Conservation (phyloP, 2,888 invertebrate species). For the Xestia sexstrigata region DNA sequence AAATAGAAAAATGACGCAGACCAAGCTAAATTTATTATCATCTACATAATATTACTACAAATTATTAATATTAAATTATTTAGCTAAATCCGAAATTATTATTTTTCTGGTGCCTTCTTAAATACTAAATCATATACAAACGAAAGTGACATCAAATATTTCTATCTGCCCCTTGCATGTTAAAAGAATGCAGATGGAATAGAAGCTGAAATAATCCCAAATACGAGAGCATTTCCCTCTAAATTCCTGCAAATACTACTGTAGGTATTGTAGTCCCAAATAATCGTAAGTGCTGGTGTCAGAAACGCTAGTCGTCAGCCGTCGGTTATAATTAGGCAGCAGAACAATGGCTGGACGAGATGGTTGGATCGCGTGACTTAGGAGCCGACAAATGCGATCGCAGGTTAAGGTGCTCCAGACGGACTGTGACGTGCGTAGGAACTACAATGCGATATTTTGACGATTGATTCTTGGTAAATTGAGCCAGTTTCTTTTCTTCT, state of each 20-base stretch:
- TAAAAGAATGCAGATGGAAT: neutral
- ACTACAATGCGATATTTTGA: neutral
- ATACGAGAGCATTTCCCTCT: neutral
- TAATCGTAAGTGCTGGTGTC: conserved; percentile 64
- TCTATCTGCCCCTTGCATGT: neutral
- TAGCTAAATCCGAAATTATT: conserved; percentile 22
- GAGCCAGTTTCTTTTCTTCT: neutral
- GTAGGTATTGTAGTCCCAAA: conserved; percentile 14
- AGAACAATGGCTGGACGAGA: conserved; percentile 71
- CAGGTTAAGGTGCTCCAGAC: conserved; percentile 39
- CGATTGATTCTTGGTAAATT: neutral
- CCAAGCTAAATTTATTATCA: conserved; percentile 12
- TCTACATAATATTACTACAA: conserved; percentile 6
- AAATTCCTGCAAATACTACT: neutral
- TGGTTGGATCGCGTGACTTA: conserved; percentile 77
- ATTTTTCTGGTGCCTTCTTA: neutral
- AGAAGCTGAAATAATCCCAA: neutral
- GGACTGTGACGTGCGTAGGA: neutral
- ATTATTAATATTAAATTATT: no score
- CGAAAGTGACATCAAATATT: neutral
- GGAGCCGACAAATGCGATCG: conserved; percentile 42
- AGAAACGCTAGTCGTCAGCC: conserved; percentile 60
- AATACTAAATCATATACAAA: no score
- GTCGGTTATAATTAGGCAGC: conserved; percentile 74
- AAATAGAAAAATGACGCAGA: conserved; percentile 12